Conservation (phyloP, 2,888 invertebrate genomes). For the Callimorpha dominula region DNA sequence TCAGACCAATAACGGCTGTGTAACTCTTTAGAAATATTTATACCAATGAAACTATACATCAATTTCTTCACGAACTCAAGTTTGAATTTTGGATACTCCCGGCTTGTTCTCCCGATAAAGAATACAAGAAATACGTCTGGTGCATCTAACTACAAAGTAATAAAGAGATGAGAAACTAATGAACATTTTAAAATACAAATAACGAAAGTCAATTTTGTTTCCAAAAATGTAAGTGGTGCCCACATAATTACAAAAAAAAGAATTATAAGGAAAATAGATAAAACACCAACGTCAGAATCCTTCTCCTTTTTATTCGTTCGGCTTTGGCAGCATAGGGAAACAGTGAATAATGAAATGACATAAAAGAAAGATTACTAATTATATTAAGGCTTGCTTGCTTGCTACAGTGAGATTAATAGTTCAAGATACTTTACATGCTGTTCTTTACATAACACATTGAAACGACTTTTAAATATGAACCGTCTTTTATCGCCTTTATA, state of each 20-base stretch:
- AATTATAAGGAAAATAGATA: too few relatives aligned
- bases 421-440: not conserved
- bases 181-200: not conserved
- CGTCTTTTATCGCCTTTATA: conserved; percentile 5
- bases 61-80: too few relatives aligned
- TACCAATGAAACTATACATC: too few relatives aligned
- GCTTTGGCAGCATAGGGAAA: not conserved
- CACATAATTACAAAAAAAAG: too few relatives aligned
- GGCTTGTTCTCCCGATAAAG: too few relatives aligned
- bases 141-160: too few relatives aligned
- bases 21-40: too few relatives aligned
- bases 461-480: not conserved
- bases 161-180: not conserved
- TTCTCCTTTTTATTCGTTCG: not conserved
- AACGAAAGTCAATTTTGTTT: not conserved
- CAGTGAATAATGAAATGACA: not conserved
- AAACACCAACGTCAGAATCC: not conserved
- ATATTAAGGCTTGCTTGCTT: not conserved
- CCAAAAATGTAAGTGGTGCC: not conserved
- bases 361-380: not conserved
- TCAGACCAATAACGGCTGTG: not conserved
- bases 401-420: not conserved
- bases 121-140: too few relatives aligned
- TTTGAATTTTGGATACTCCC: too few relatives aligned
- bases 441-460: not conserved